Percentiles rank a stretch among this genome's conserved stretches.
phyloP scores from a whole-genome alignment of 2,888 invertebrate species.

The Xestia xanthographa region DNA sequence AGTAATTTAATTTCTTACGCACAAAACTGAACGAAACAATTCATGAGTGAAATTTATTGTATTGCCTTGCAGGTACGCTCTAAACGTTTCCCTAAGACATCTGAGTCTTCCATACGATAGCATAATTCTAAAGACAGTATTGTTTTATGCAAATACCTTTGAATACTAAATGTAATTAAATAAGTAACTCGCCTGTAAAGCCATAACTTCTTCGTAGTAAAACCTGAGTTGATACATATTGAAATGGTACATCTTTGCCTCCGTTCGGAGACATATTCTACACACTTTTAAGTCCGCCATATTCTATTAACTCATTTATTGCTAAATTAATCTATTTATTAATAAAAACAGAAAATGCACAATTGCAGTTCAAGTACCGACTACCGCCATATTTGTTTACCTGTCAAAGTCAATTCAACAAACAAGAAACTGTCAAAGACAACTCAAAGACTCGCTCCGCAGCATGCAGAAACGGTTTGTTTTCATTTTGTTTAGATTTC shows the following conservation, averaged over 20 bases:
- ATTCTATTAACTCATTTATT: slow-evolving; percentile 8
- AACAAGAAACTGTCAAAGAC: slow-evolving; percentile 34
- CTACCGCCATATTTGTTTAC: slow-evolving; percentile 59
- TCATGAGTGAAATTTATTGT: not conserved
- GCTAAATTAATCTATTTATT: not conserved
- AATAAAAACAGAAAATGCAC: slow-evolving; percentile 13
- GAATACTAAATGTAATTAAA: not conserved
- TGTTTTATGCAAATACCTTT: not conserved
- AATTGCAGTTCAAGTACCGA: not conserved
- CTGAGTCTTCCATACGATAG: not conserved
- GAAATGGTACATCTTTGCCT: slow-evolving; percentile 76
- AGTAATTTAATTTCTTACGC: not conserved
- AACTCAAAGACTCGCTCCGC: not conserved
- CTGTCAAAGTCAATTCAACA: slow-evolving; percentile 47
- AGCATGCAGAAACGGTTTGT: not conserved
- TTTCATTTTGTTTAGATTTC: not conserved
- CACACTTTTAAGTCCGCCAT: slow-evolving; percentile 79
- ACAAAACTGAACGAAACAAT: not conserved
- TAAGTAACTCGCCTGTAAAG: slow-evolving; percentile 72
- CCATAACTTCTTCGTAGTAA: slow-evolving; percentile 81
- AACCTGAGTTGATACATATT: slow-evolving; percentile 76
- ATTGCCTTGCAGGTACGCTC: too few species aligned
- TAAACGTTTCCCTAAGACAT: not conserved
- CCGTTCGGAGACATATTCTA: slow-evolving; percentile 79
- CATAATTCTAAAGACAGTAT: not conserved